Evolutionary conservation across 23 tunicate genomes (phyloP), one percentile per base, ranked within the genome.

Genomic region (Aplidium turbinatum): DNA sequence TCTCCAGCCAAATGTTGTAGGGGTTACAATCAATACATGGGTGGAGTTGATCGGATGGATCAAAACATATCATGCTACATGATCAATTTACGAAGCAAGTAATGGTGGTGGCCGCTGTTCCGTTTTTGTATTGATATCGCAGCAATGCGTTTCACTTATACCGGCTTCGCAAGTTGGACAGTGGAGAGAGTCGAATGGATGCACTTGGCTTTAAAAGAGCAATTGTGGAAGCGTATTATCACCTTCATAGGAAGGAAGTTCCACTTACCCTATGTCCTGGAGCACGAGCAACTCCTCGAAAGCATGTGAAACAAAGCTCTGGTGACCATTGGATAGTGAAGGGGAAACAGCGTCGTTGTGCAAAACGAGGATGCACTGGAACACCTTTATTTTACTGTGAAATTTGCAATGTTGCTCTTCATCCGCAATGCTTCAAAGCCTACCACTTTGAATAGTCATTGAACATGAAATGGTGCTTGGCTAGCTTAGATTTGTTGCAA

Each of bases 101-200:
- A 70, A 28, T 70, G 76, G 76, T 70, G 76, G 76, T 70, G 76
- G 76, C 76, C 58, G 6, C 2, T 46, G 19, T 70, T 70, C 47
- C 58, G 76, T 4, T 70, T 70, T 29, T 70, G 35, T 25, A 25
- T 70, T 9, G 58, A 70, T 30, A 58, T 70, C 11, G 76, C 76
- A 23, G 58, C 29, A 70, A 70, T 47, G 76, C 76, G 2, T 70
- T 46, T 48, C 58, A 47, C 36, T 18, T 70, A 6, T 70, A 70
- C 58, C 35, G 29, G 2, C n/a, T 28, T 7, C 58, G 38, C 19
- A 4, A 47, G 19, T 58, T 7, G 9, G 53, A 66, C 5, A 19
- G 36, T 32, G 38, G 39, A 6, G 13, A 30, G 16, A 11, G 24
- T 11, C 9, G 11, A 7, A 5, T 61, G 13, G 68, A 61, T 32